A percentile compares a stretch with the other conserved stretches of the same genome.
These are phyloP conservation scores for Coreoperca whiteheadi DNA, from an alignment of 2,113 vertebrate species.

Conservation along the genomic window DNA sequence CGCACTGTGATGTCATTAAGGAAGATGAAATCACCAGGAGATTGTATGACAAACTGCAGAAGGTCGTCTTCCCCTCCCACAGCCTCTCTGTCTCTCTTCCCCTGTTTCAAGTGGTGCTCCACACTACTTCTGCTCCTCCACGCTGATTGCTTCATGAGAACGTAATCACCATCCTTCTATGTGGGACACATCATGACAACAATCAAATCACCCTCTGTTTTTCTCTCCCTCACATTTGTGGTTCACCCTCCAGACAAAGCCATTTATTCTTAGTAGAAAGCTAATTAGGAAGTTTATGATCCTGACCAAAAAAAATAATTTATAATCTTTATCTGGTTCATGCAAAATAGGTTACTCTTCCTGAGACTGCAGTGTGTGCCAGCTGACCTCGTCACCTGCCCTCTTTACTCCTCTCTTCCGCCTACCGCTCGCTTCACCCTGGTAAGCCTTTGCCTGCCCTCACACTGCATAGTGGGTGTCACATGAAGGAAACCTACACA, in stretches of 20 bases:
- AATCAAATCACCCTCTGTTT: constrained; percentile 1
- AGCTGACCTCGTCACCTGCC: constrained; percentile 36
- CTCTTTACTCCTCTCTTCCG: constrained; percentile 4
- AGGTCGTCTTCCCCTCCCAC: constrained; percentile 42
- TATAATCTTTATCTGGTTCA: background rate
- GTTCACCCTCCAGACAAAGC: background rate
- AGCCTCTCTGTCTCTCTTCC: background rate
- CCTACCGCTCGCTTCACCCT: constrained; percentile 20
- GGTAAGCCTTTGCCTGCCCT: constrained; percentile 19
- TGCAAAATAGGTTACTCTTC: constrained; percentile 23
- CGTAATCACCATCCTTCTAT: background rate
- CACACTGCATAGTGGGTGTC: constrained; percentile 38
- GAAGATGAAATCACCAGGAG: constrained; percentile 57
- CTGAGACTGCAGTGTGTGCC: background rate
- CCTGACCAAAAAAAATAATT: background rate
- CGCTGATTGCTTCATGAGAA: background rate
- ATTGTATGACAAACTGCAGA: constrained; percentile 47
- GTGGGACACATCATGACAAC: background rate
- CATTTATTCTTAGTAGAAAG: background rate
- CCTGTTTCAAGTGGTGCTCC: constrained; percentile 15
- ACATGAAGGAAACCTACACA: constrained; percentile 57
- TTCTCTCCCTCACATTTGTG: background rate
- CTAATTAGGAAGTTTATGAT: background rate
- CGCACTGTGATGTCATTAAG: constrained; percentile 41
- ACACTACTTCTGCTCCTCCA: constrained; percentile 10